Evolutionary conservation across 2,888 invertebrate species (phyloP), one percentile per base, ranked within the genome.

Genomic region (Mayetiola destructor): DNA sequence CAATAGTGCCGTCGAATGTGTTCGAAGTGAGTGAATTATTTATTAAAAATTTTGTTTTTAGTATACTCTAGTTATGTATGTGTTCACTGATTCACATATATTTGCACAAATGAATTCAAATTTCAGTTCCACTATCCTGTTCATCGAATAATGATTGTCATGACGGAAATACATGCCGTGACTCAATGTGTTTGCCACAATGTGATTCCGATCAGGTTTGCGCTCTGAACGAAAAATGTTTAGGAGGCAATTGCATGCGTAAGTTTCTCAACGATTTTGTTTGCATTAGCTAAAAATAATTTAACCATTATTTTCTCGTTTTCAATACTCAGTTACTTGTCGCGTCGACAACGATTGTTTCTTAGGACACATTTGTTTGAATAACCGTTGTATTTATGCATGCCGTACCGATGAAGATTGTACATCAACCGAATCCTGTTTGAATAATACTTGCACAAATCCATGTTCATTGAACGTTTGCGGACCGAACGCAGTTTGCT

Each of bases 301-400:
- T 32, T 6, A 23, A 23, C 27, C 6, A 4, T 52, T 52, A 3
- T 16, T 52, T 35, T 54, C 14, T 3, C 12, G 6, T 16, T 20
- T 18, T 35, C 30, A 20, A 27, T 35, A 66, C 12, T 20, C 69
- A 80, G 81, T 92, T 59, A 92, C 91, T 3, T 93, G 93, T 66
- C 81, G 90, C 54, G 83, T 90, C 1, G 91, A 92, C 68, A 89
- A 91, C 65, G 92, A 93, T 65, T 93, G 92, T 65, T 91, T 92
- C 80, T 75, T 91, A 59, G 91, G 91, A 1, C 90, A 92, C 65
- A 88, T 92, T 62, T 93, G 93, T 66, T 72, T 90, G 58, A 81
- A 82, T 65, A 89, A 88, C 65, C 85, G 85, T 73, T 92, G 92
- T 66, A 79, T 86, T 59, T 85, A 84, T 63, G 92, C 92, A 37